Conservation (phyloP, 2,797 vertebrate genomes). For the Florisuga fusca region DNA sequence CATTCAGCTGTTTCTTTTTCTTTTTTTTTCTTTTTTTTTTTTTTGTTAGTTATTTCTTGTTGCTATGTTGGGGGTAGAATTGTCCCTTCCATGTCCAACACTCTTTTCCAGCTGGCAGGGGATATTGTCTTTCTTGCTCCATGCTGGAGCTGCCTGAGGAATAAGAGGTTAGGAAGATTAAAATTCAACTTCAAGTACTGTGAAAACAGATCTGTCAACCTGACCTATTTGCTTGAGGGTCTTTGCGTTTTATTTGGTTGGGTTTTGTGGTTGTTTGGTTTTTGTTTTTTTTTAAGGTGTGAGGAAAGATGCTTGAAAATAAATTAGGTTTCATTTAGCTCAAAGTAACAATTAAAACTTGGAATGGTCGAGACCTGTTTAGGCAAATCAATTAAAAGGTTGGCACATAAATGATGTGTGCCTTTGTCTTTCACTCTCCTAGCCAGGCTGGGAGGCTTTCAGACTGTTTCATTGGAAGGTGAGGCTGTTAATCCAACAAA, state of each 20-base stretch:
- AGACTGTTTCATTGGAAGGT: not conserved
- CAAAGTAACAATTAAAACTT: conserved; percentile 52
- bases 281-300: not conserved
- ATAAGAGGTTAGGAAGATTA: not conserved
- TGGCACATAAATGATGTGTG: not conserved
- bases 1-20: not conserved
- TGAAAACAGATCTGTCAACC: not conserved
- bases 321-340: conserved; percentile 39
- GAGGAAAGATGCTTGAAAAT: not conserved
- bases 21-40: not conserved
- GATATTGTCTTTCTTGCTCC: not conserved
- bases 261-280: not conserved
- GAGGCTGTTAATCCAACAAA: not conserved
- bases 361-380: not conserved
- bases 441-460: not conserved
- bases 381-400: conserved; percentile 49
- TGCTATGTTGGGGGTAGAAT: not conserved
- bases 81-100: not conserved
- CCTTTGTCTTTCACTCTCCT: not conserved
- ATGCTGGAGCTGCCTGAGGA: not conserved
- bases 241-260: not conserved
- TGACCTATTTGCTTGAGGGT: conserved; percentile 18
- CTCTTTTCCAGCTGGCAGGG: not conserved
- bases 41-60: not conserved
- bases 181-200: not conserved